phyloP scores from a whole-genome alignment of 2,888 invertebrate species.

The Gortyna flavago region DNA sequence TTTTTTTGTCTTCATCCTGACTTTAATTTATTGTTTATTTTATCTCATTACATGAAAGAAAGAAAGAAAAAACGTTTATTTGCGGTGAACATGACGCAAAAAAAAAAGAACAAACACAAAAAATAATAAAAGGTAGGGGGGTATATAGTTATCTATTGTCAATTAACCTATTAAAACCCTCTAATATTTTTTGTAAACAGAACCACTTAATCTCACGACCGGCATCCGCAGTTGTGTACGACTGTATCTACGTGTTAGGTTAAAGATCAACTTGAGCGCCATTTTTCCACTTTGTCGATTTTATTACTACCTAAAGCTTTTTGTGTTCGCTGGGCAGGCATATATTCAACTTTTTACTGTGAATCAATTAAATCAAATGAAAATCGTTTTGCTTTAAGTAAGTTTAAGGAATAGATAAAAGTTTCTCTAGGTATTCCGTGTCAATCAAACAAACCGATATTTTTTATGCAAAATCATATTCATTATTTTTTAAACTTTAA shows the following conservation, averaged over 20 bases:
- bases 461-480: not conserved
- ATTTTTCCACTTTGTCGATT: conserved; percentile 39
- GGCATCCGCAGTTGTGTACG: conserved; percentile 27
- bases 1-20: conserved; percentile 8
- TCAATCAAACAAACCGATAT: not conserved
- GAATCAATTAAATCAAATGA: too few relatives aligned
- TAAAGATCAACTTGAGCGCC: conserved; percentile 45
- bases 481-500: not conserved
- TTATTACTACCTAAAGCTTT: conserved; percentile 14
- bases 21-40: not conserved
- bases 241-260: conserved; percentile 39
- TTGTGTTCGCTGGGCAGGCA: not conserved
- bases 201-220: conserved; percentile 16
- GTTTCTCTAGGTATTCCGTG: not conserved
- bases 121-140: too few relatives aligned
- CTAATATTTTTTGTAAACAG: conserved; percentile 30
- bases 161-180: conserved; percentile 26
- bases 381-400: not conserved
- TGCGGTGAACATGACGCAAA: too few relatives aligned
- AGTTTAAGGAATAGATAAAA: not conserved
- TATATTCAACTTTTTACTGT: not conserved
- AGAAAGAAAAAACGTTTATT: too few relatives aligned
- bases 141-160: not conserved
- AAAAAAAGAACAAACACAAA: too few relatives aligned
- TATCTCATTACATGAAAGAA: too few relatives aligned